phyloP scores from a whole-genome alignment of 2,113 vertebrate genomes.

The Sinocyclocheilus grahami region DNA sequence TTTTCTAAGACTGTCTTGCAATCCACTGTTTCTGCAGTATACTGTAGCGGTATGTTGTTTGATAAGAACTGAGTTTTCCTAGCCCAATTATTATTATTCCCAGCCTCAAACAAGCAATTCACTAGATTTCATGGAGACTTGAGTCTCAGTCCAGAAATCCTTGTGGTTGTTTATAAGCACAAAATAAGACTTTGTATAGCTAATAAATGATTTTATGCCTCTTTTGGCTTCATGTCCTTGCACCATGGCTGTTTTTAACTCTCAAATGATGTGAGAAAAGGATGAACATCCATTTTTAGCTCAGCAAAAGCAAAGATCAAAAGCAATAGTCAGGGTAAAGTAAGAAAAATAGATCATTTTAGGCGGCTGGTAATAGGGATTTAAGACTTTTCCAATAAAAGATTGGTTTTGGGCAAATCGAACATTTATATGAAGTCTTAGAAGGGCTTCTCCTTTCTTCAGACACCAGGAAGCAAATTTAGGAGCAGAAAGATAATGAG shows the following conservation, averaged over 20 bases:
- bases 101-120: conserved; percentile 28
- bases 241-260: background rate
- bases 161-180: conserved; percentile 38
- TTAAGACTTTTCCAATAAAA: too few species aligned
- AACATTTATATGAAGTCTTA: too few species aligned
- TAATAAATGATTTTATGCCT: conserved; percentile 27
- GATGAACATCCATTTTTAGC: conserved; percentile 11
- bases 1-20: background rate
- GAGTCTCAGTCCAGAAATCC: conserved; percentile 21
- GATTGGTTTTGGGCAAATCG: too few species aligned
- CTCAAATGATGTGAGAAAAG: conserved; percentile 5
- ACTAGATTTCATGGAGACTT: conserved; percentile 12
- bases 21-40: background rate
- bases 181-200: conserved; percentile 28
- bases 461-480: too few species aligned
- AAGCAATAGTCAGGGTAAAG: conserved; percentile 11
- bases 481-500: too few species aligned
- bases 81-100: conserved; percentile 10
- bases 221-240: background rate
- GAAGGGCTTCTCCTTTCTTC: too few species aligned
- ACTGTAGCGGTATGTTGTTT: background rate
- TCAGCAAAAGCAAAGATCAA: background rate
- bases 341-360: too few species aligned
- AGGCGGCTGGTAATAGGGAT: too few species aligned
- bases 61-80: conserved; percentile 12